Base-by-base conservation (phyloP, 1,140 invertebrate species). In the Agraylea sexmaculata region DNA sequence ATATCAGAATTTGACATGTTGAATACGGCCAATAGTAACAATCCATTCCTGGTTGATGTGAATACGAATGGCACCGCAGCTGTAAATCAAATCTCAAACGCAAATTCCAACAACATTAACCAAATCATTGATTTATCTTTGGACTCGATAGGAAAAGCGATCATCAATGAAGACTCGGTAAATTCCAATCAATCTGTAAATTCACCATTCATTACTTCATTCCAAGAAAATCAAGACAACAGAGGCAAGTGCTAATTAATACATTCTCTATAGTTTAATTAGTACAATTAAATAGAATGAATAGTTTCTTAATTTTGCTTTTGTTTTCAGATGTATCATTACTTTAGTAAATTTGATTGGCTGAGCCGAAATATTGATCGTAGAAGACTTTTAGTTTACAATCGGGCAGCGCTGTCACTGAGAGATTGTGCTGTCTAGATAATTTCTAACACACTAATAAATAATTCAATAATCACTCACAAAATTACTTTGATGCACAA, bases 1-100 rank as follows among this genome's bases (percentile, higher is more conserved):
- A 55, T 69, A 50, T 63, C 63, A 53, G 64, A 68, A 48, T 64
- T 70, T 59, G 71, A 75, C 51, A 62, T 66, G 50, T 58, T 74
- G 52, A 73, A 68, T 61, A 71, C 71, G 64, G 70, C 64, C 56
- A 64, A 62, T 47, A 66, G 64, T 57, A 65, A 58, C 48, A 61
- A 59, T 37, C 57, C 64, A 7, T 64, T 65, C 49, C 55, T 66
- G 23, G 52, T 61, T 49, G 40, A 44, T 17, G 51, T 62, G 53
- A 46, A 38, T 27, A 59, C 57, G 30, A 50, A 50, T 16, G 45
- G 48, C 5, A 43, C 33, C 10, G 15, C 41, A 15, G 13, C 21
- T 2, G 25, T 35, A 12, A n/a, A n/a, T n/a, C 39, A 41, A 20
- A 21, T 21, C 8, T n/a, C 23, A 10, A 31, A 31, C 12, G 31